Conservation (phyloP, 2,797 vertebrate species). For the Coilia nasus region DNA sequence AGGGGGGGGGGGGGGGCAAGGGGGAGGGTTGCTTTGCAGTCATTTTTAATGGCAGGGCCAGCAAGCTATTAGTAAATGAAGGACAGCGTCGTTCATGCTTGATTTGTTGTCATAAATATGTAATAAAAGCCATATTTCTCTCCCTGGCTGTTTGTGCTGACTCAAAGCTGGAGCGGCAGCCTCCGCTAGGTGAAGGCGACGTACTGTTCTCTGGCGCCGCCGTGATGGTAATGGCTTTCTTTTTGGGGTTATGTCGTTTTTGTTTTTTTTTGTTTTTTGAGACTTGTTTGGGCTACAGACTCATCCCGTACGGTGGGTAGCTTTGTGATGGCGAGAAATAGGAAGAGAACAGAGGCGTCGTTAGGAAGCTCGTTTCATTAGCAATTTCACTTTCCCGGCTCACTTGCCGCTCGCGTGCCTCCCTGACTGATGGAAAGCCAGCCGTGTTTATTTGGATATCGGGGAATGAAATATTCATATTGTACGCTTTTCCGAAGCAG, state of each 20-base stretch:
- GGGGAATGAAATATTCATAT: conserved; percentile 81
- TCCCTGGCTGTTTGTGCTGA: conserved; percentile 22
- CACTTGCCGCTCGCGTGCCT: conserved; percentile 61
- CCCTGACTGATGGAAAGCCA: conserved; percentile 69
- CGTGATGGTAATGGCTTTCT: conserved; percentile 21
- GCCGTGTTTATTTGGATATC: conserved; percentile 81
- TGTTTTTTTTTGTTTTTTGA: background rate
- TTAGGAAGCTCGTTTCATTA: conserved; percentile 73
- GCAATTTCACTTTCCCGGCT: conserved; percentile 72
- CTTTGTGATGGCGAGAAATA: conserved; percentile 40
- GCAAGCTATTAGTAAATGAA: conserved; percentile 62
- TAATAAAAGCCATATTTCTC: conserved; percentile 57
- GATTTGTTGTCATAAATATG: conserved; percentile 62
- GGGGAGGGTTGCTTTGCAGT: conserved; percentile 48
- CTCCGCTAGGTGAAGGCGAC: conserved; percentile 17
- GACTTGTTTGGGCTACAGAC: conserved; percentile 22
- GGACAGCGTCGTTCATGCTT: conserved; percentile 56
- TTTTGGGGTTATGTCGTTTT: conserved; percentile 27
- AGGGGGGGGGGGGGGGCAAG: conserved; percentile 51
- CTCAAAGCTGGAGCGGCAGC: background rate
- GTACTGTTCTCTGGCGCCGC: conserved; percentile 32
- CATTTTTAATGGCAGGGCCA: conserved; percentile 51
- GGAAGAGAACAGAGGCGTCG: conserved; percentile 51
- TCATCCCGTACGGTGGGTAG: conserved; percentile 27
- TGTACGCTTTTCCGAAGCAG: conserved; percentile 77